Base-by-base conservation (phyloP, 2,113 vertebrate species). In the Toxotes chatareus region DNA sequence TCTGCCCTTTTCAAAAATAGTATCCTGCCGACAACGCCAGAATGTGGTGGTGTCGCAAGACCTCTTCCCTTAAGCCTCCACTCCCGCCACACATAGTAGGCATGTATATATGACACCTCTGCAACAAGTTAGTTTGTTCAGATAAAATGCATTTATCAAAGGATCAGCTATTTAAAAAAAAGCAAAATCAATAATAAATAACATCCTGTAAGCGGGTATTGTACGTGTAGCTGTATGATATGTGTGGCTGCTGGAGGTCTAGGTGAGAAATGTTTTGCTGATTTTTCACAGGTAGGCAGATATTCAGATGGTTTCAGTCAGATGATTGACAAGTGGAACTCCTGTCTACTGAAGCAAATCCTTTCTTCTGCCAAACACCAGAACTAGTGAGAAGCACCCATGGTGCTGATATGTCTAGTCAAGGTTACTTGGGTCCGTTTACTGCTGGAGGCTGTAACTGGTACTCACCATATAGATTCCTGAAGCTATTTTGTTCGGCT, bases 391-490 rank as follows among this genome's bases (percentile, higher is more conserved):
- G 53, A 10, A 74, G 38, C 32, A 38, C 17, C 51, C 42, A 40
- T 47, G 4, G 31, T 34, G 71, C 38, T 57, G 56, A 76, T 57
- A 42, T 51, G 36, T 61, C 38, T 56, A 68, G 55, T 57, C 17
- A 12, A 63, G 55, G 62, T 86, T 85, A 85, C 88, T 79, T 84
- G 78, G 65, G 56, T 57, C 44, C 17, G 70, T 67, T 73, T 19
- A 66, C 75, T 57, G 83, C 82, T 85, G 51, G 17, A 31, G 49
- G 69, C 79, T 86, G 42, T 17, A 46, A 38, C 27, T 67, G 21
- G 16, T 34, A 80, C 78, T 74, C 53, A 65, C 16, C 64, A 42
- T 64, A 44, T 34, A 32, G 31, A 19, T n/a, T 71, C 71, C 36
- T 51, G 32, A 76, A 47, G 69, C 23, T 7, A 57, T 11, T 44